Percentiles rank a stretch among this genome's conserved stretches.
Conservation (phyloP, 2,113 vertebrate species). For the Misgurnus mizolepis region DNA sequence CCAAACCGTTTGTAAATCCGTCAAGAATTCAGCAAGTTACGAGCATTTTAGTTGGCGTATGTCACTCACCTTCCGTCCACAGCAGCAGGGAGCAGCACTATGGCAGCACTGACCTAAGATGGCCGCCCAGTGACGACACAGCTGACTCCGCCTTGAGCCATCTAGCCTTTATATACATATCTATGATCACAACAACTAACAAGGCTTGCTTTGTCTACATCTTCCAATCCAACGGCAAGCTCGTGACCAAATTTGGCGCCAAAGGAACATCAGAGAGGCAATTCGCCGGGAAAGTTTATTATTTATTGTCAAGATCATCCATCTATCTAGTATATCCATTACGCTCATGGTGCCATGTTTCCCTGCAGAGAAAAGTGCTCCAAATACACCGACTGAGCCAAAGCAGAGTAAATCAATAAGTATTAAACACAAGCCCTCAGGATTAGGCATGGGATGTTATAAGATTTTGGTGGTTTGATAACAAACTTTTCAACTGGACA, state of each 20-base stretch:
- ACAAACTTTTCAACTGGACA: too few relatives aligned
- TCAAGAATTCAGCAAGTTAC: too few relatives aligned
- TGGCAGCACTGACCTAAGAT: too few relatives aligned
- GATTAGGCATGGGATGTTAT: not conserved
- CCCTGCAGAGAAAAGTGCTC: constrained; percentile 76
- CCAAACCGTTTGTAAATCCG: too few relatives aligned
- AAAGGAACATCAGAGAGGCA: constrained; percentile 89
- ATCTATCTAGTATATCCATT: not conserved
- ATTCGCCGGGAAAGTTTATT: constrained; percentile 83
- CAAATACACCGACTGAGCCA: constrained; percentile 76
- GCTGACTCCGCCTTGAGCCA: too few relatives aligned
- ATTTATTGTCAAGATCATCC: not conserved
- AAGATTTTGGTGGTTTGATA: too few relatives aligned
- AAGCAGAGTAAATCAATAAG: constrained; percentile 82
- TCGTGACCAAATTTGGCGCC: constrained; percentile 91
- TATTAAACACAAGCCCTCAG: constrained; percentile 18
- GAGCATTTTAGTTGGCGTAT: too few relatives aligned
- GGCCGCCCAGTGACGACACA: too few relatives aligned
- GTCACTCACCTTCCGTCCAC: too few relatives aligned
- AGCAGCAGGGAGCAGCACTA: too few relatives aligned
- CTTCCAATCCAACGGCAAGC: constrained; percentile 94
- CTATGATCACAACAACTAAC: constrained; percentile 94
- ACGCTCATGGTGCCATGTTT: constrained; percentile 30
- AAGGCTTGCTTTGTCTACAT: constrained; percentile 91
- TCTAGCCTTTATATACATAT: too few relatives aligned